These are phyloP conservation scores for Lepidurus apus DNA, from an alignment of 1,140 invertebrate species.

Conservation along the genomic window DNA sequence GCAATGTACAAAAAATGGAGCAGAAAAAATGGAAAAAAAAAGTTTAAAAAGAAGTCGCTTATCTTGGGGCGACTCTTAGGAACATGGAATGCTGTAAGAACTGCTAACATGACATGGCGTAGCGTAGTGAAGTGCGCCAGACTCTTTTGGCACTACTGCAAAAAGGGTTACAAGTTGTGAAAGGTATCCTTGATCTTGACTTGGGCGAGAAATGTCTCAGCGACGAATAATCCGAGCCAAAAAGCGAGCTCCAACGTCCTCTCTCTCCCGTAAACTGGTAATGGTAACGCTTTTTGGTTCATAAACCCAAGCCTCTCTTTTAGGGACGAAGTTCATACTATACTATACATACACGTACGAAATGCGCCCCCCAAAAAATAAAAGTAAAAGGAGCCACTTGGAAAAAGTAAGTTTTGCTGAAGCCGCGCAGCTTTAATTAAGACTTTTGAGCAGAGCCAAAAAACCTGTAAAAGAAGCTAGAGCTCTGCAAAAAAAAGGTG, in stretches of 20 bases:
- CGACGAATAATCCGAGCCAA: not conserved
- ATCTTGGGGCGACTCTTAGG: not conserved
- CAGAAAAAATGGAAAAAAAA: not conserved
- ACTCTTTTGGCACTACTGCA: not conserved
- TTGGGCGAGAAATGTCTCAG: not conserved
- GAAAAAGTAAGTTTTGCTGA: not conserved
- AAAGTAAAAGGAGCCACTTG: not conserved
- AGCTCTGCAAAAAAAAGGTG: not conserved
- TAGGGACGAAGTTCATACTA: too few species aligned
- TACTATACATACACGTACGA: too few species aligned
- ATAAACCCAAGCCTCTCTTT: too few species aligned
- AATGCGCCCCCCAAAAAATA: too few species aligned
- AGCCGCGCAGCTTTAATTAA: not conserved
- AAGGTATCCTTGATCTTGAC: slow-evolving; percentile 8
- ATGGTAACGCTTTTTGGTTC: too few species aligned
- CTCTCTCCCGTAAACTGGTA: too few species aligned
- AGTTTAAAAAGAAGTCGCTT: not conserved
- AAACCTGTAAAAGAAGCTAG: too few species aligned
- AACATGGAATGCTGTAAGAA: slow-evolving; percentile 2
- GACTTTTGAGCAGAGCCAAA: not conserved
- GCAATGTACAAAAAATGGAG: not conserved
- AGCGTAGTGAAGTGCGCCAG: not conserved
- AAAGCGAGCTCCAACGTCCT: not conserved
- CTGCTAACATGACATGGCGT: not conserved
- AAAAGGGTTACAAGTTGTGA: not conserved